These are phyloP conservation scores for Nymphalis polychloros DNA, from an alignment of 2,888 invertebrate species.

Conservation along the genomic window DNA sequence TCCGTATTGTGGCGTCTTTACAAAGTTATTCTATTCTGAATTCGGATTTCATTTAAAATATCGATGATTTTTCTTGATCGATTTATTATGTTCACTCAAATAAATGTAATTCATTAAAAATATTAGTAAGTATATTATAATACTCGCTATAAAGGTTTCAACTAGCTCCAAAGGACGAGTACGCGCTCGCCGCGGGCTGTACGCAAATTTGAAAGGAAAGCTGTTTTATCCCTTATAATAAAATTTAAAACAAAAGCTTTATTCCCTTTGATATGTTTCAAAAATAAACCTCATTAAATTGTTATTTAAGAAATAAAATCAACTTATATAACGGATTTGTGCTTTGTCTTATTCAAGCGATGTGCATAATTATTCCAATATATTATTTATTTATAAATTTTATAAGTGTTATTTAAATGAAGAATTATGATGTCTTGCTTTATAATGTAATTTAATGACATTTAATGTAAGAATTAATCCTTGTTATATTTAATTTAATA, in stretches of 20 bases:
- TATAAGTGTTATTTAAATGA: too few relatives aligned
- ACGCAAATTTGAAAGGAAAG: constrained; percentile 33
- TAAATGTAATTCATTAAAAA: not conserved
- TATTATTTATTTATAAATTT: not conserved
- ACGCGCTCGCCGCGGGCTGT: constrained; percentile 24
- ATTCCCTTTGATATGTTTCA: constrained; percentile 32
- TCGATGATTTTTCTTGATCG: too few relatives aligned
- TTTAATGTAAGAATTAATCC: too few relatives aligned
- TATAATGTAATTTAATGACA: too few relatives aligned
- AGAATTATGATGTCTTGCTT: too few relatives aligned
- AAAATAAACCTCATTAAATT: constrained; percentile 17
- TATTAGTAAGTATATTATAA: not conserved
- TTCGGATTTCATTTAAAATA: too few relatives aligned
- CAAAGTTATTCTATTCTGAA: too few relatives aligned
- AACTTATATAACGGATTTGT: not conserved
- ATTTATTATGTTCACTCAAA: too few relatives aligned
- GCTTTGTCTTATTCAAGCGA: too few relatives aligned
- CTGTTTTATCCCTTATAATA: constrained; percentile 28
- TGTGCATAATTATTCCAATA: too few relatives aligned
- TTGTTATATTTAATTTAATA: too few relatives aligned
- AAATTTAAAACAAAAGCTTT: constrained; percentile 36
- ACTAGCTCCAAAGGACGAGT: constrained; percentile 14
- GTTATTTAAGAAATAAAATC: constrained; percentile 5
- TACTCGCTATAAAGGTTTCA: constrained; percentile 21
- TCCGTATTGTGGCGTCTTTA: too few relatives aligned